Evolutionary conservation across 1,140 invertebrate genomes (phyloP), one percentile per base, ranked within the genome.

Genomic region (Leptonema lineaticorne): DNA sequence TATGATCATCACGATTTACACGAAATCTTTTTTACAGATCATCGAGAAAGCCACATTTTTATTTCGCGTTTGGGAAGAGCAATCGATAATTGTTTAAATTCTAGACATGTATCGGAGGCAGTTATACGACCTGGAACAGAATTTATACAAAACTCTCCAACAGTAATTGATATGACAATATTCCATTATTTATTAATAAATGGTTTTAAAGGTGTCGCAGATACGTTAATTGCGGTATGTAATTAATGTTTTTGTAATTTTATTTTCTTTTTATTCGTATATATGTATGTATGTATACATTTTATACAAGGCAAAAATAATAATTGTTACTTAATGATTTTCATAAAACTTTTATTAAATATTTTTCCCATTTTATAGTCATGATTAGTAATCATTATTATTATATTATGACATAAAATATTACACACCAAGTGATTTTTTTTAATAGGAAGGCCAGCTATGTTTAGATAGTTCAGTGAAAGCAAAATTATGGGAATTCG

Each of bases 51-150:
- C 6, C 62, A 64, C 16, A 26, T 64, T 18, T 50, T 28, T 33
- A 18, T 64, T 18, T 64, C 62, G 14, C 41, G 62, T 6, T 30
- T 64, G 8, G 45, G 62, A 28, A 64, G 18, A 30, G n/a, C 27
- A 9, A 64, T 64, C 14, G 62, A 64, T n/a, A 18, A 26, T 22
- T n/a, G 18, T 28, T 50, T 50, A 5, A 58, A 3, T n/a, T 9
- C 20, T 0, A n/a, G 45, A 4, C 18, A 63, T 6, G 3, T 46
- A 48, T 45, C 62, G n/a, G 30, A 18, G n/a, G 58, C 58, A 1
- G 37, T 48, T 2, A 29, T 22, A 18, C 2, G 16, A 37, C 14
- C 22, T 2, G 22, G 27, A 24, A 27, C n/a, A 16, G 50, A 50
- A 22, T 16, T 18, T 3, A 50, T 45, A 22, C 45, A 16, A 4